Conservation (phyloP, 2,113 vertebrate genomes). For the Epinephelus lanceolatus region DNA sequence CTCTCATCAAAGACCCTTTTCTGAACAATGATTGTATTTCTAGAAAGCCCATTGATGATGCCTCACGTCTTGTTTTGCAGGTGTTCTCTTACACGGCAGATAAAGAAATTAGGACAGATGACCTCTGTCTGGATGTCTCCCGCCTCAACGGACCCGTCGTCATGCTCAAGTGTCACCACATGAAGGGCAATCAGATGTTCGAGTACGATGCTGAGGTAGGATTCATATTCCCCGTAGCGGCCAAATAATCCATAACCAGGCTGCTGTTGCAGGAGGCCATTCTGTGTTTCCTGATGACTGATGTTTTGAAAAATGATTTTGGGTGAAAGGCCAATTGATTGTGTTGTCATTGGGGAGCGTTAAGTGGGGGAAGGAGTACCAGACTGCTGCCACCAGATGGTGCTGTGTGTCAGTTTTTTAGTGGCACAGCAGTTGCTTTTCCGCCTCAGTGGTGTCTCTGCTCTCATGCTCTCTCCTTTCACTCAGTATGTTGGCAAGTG, state of each 20-base stretch:
- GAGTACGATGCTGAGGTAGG: slow-evolving; percentile 98
- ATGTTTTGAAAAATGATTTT: background rate
- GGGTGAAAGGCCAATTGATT: slow-evolving; percentile 26
- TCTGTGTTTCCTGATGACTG: background rate
- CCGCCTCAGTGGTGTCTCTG: slow-evolving; percentile 53
- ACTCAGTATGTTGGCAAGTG: slow-evolving; percentile 94
- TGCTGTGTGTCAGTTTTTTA: slow-evolving; percentile 50
- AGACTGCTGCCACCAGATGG: slow-evolving; percentile 79
- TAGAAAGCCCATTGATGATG: background rate
- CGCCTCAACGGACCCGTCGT: slow-evolving; percentile 94
- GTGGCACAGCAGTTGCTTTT: slow-evolving; percentile 12
- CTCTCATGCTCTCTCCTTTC: slow-evolving; percentile 60
- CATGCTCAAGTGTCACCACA: slow-evolving; percentile 99
- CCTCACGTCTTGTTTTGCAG: slow-evolving; percentile 77
- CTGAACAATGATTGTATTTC: background rate
- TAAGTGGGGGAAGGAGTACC: background rate
- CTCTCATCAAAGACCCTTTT: background rate
- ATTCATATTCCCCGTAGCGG: background rate
- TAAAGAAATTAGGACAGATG: slow-evolving; percentile 98
- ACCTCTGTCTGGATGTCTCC: slow-evolving; percentile 97
- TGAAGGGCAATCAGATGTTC: slow-evolving; percentile 99
- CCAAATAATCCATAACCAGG: slow-evolving; percentile 14
- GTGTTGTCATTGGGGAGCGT: background rate
- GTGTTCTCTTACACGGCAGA: slow-evolving; percentile 98
- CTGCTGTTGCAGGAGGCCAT: background rate